These are phyloP conservation scores for Nesoenas mayeri DNA, from an alignment of 2,113 vertebrate genomes.

Conservation along the genomic window DNA sequence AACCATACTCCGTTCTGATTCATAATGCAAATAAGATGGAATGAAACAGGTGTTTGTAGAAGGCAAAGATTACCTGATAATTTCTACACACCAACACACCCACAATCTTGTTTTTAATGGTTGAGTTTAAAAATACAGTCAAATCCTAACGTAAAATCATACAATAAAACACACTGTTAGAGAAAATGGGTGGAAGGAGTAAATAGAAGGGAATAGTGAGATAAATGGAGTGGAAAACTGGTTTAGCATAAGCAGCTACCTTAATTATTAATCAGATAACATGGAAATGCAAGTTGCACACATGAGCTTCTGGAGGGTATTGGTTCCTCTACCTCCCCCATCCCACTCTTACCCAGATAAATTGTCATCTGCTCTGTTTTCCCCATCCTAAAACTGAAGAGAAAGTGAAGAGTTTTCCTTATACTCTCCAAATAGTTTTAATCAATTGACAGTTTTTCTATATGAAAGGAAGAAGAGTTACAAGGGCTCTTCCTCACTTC, in stretches of 20 bases:
- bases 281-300: not conserved
- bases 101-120: not conserved
- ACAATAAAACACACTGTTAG: not conserved
- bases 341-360: not conserved
- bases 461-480: not conserved
- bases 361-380: not conserved
- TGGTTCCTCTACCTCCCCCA: not conserved
- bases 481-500: not conserved
- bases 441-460: not conserved
- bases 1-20: conserved; percentile 24
- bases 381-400: not conserved
- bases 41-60: not conserved
- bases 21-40: conserved; percentile 2
- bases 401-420: not conserved
- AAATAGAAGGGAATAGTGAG: not conserved
- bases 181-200: not conserved
- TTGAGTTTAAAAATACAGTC: not conserved
- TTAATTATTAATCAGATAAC: not conserved
- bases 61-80: not conserved
- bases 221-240: not conserved
- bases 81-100: not conserved
- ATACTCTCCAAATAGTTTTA: not conserved
- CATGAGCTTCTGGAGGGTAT: not conserved
- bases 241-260: not conserved
- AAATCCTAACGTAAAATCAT: not conserved